Evolutionary conservation across 2,113 vertebrate genomes (phyloP).

Genomic region (Toxostoma redivivum): DNA sequence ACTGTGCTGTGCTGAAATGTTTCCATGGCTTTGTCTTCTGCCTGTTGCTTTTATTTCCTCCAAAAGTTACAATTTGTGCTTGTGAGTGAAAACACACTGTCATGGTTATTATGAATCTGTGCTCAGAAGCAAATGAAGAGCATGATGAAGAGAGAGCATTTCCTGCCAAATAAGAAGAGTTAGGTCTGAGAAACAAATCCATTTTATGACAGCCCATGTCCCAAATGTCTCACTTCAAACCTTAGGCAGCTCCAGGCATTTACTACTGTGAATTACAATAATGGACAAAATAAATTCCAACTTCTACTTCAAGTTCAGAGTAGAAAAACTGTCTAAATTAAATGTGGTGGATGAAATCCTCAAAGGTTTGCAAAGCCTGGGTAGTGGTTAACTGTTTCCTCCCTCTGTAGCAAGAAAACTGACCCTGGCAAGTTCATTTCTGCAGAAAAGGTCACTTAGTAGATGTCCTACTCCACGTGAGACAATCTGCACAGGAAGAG

Average conservation of each 20-base stretch:
- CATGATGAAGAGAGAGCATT: not conserved
- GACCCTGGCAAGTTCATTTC: not conserved
- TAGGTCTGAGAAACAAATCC: not conserved
- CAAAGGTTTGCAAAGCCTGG: not conserved
- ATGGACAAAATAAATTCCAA: not conserved
- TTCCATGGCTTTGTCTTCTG: not conserved
- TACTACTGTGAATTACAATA: not conserved
- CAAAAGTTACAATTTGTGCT: not conserved
- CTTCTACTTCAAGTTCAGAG: not conserved
- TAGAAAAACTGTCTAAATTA: not conserved
- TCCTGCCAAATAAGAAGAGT: not conserved
- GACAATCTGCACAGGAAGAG: not conserved
- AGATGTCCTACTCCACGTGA: accelerated
- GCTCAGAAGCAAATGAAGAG: not conserved
- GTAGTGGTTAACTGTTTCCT: not conserved
- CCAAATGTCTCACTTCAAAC: conserved; percentile 7
- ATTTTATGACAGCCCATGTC: not conserved
- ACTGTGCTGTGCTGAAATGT: not conserved
- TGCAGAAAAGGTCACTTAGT: not conserved
- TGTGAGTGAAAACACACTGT: not conserved
- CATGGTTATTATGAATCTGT: not conserved
- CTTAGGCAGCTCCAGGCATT: not conserved
- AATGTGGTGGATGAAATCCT: not conserved
- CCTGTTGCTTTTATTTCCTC: conserved; percentile 1
- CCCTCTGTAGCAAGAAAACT: not conserved